Percentiles rank a stretch among this genome's conserved stretches.
These are phyloP conservation scores for Sminthopsis crassicaudata DNA, from an alignment of 2,113 vertebrate species.

Conservation along the genomic window DNA sequence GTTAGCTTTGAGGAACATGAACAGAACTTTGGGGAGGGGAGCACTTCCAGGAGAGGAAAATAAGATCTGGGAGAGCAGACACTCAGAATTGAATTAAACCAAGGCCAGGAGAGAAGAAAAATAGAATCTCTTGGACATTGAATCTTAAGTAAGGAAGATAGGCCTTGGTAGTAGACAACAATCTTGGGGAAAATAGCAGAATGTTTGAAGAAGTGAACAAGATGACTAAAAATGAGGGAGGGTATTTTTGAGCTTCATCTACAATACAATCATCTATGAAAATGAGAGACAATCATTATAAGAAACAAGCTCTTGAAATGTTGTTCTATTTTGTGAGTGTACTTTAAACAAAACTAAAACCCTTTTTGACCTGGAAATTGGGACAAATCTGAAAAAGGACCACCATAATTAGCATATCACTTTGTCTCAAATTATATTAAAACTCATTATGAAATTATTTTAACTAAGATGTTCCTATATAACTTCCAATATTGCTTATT, in stretches of 20 bases:
- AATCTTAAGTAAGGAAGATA: background rate
- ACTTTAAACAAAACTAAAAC: constrained; percentile 23
- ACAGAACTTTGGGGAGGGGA: background rate
- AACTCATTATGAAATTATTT: background rate
- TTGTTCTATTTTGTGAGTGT: background rate
- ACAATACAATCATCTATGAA: background rate
- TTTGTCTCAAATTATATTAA: background rate
- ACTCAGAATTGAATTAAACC: background rate
- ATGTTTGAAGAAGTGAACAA: background rate
- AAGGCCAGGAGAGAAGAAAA: background rate
- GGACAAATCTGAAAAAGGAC: background rate
- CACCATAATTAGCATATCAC: background rate
- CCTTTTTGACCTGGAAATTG: constrained; percentile 8
- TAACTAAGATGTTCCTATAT: background rate
- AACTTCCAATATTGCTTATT: background rate
- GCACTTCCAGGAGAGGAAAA: background rate
- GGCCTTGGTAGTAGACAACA: background rate
- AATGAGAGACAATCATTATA: background rate
- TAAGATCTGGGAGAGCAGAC: background rate
- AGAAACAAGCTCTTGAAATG: background rate
- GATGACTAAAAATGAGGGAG: background rate
- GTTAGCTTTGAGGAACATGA: background rate
- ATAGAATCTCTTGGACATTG: background rate
- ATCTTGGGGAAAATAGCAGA: background rate
- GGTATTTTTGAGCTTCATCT: background rate